Percentiles rank a stretch among this genome's conserved stretches.
Evolutionary conservation across 2,113 vertebrate species (phyloP).

Genomic region (Promerops cafer): DNA sequence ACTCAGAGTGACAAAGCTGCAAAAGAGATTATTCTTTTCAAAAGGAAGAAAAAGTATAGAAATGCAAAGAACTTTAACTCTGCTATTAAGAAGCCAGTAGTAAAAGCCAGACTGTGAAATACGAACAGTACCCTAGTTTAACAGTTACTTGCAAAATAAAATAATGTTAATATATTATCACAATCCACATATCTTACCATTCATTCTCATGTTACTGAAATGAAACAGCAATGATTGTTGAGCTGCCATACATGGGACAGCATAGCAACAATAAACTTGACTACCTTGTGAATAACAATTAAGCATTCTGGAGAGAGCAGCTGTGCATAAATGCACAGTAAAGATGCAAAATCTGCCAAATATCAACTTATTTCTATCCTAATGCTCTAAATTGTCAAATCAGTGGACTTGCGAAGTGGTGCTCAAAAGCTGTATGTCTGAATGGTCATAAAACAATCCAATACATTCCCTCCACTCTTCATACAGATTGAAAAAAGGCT

Average conservation of each 20-base stretch:
- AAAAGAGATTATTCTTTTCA: neutral
- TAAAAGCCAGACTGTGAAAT: neutral
- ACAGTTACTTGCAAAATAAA: neutral
- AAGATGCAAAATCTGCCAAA: neutral
- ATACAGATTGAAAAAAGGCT: neutral
- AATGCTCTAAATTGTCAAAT: neutral
- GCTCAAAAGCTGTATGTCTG: neutral
- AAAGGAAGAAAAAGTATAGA: neutral
- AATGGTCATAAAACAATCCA: neutral
- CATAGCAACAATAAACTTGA: neutral
- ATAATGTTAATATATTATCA: neutral
- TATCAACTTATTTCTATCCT: neutral
- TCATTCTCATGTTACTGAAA: neutral
- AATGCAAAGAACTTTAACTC: neutral
- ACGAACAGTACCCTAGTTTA: neutral
- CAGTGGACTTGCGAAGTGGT: neutral
- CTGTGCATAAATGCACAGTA: neutral
- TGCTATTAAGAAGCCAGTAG: neutral
- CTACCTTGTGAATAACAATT: neutral
- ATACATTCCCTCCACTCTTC: neutral
- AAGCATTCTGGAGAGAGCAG: neutral
- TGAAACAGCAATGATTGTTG: neutral
- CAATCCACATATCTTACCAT: neutral
- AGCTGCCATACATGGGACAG: neutral
- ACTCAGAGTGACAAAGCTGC: neutral